Evolutionary conservation across 2,113 vertebrate genomes (phyloP).

Genomic region (Alouatta palliata): DNA sequence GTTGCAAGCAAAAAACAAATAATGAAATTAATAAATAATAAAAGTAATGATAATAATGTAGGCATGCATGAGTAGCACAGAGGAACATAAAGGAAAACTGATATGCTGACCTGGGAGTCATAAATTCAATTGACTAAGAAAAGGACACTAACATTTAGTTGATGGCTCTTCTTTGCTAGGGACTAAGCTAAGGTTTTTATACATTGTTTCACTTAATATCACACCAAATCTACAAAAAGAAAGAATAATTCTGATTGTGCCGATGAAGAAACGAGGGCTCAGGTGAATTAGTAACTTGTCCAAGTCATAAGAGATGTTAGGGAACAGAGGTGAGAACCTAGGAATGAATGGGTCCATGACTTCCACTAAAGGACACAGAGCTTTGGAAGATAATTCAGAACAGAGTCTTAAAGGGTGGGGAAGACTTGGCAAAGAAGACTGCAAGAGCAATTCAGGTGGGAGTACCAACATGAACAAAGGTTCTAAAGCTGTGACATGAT

Average conservation of each 20-base stretch:
- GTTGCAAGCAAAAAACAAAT: background rate
- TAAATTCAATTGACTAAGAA: background rate
- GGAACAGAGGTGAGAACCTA: background rate
- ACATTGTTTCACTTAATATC: background rate
- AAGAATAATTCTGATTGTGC: background rate
- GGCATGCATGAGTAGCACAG: background rate
- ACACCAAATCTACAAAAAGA: background rate
- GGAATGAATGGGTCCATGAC: background rate
- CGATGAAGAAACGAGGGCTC: background rate
- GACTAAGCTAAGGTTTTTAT: background rate
- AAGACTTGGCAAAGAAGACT: background rate
- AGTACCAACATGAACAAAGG: accelerated
- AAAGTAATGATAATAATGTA: background rate
- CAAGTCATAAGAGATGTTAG: background rate
- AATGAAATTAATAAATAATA: no score
- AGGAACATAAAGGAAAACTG: background rate
- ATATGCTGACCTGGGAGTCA: background rate
- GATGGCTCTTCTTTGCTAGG: background rate
- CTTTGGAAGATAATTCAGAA: background rate
- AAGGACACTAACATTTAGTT: background rate
- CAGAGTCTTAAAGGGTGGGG: background rate
- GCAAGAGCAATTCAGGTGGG: background rate
- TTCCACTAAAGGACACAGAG: background rate
- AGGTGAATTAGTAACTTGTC: background rate
- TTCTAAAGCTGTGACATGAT: accelerated